Evolutionary conservation across 30 jellyfish, hydroid and myxozoan genomes (phyloP).

Genomic region (Hydractinia echinata): DNA sequence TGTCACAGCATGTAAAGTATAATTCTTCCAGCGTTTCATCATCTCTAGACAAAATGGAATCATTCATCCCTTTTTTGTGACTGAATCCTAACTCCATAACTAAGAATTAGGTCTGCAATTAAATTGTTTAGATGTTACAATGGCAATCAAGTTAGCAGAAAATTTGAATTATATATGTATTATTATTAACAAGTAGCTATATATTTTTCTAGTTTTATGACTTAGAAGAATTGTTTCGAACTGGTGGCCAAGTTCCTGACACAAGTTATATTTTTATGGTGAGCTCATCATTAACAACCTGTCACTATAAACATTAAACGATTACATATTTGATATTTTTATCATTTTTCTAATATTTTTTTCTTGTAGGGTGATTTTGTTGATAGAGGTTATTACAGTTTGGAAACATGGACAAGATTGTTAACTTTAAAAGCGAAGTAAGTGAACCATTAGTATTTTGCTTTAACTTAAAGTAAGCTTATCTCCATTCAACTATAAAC

Average conservation of each 20-base stretch:
- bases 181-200: neutral
- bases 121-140: no score
- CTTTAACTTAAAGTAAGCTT: neutral
- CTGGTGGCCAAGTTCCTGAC: slow-evolving; percentile 99
- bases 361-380: slow-evolving; percentile 93
- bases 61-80: no score
- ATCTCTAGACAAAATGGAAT: no score
- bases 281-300: neutral
- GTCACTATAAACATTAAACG: neutral
- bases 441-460: slow-evolving; percentile 7
- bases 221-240: slow-evolving; percentile 89
- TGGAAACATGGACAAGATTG: slow-evolving; percentile 95
- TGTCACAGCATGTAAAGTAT: no score
- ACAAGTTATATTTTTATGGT: slow-evolving; percentile 92
- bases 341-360: neutral
- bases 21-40: no score
- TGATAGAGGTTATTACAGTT: slow-evolving; percentile 94
- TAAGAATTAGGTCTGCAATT: no score
- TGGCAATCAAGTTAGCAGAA: no score
- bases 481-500: no score
- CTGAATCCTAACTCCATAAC: no score
- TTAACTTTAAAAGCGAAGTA: slow-evolving; percentile 94
- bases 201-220: slow-evolving; percentile 74
- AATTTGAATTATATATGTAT: no score
- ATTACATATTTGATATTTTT: neutral